Evolutionary conservation across 2,113 vertebrate species (phyloP).

Genomic region (Rafetus swinhoei): DNA sequence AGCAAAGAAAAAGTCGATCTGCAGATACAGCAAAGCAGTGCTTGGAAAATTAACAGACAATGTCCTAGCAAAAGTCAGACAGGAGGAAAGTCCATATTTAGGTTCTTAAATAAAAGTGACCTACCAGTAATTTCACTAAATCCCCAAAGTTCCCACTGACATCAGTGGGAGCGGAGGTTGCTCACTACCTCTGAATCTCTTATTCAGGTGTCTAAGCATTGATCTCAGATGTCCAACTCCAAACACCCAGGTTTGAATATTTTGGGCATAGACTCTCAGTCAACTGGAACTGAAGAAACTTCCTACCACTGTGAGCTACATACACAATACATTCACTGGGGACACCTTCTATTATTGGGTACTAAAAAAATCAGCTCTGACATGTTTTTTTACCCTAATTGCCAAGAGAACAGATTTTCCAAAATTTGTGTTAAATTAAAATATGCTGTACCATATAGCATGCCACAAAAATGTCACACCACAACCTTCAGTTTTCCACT

Average conservation of each 20-base stretch:
- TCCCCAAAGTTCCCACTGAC: background rate
- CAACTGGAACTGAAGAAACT: background rate
- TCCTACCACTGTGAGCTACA: background rate
- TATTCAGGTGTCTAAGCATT: background rate
- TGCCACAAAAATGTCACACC: background rate
- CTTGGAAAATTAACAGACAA: background rate
- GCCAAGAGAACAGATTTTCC: background rate
- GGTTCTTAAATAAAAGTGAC: background rate
- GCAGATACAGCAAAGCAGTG: background rate
- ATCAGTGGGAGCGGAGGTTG: background rate
- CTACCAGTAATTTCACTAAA: background rate
- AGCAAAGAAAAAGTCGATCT: background rate
- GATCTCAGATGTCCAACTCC: background rate
- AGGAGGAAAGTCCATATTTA: background rate
- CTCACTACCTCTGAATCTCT: background rate
- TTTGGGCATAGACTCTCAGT: background rate
- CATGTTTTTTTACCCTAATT: background rate
- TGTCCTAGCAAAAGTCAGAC: background rate
- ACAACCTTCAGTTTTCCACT: background rate
- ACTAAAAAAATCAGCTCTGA: background rate
- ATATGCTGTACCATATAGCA: background rate
- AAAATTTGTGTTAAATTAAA: background rate
- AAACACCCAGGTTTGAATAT: background rate
- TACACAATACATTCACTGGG: background rate
- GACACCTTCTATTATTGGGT: background rate